Evolutionary conservation across 2,113 vertebrate genomes (phyloP), one percentile per base, ranked within the genome.

Genomic region (Pampusana beccarii): DNA sequence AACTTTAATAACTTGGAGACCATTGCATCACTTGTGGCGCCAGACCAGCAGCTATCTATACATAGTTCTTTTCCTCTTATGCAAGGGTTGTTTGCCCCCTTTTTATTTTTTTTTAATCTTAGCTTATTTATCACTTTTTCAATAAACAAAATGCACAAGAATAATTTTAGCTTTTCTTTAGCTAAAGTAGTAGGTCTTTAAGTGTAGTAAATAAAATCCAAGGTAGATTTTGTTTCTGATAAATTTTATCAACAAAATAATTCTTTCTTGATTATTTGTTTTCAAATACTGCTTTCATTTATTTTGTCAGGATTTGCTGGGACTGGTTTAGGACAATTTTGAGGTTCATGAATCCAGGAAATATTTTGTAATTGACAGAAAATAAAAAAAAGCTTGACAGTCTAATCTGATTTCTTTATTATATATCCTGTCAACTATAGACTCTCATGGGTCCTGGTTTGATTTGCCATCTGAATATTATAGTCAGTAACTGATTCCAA

Each of bases 41-140:
- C 95, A 95, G 75, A 92, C 54, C 60, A 91, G 64, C 60, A 90
- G 69, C 57, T 93, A 90, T 95, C 69, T 96, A 28, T 86, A 70
- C 25, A 13, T 73, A 20, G 73, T 88, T 82, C 38, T 73, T 90
- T 80, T 88, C 31, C 29, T 92, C 62, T 90, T 93, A 60, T 10
- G 8, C 33, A 91, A 75, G 34, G 10, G 4, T 44, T 86, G 16
- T 80, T 90, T 94, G 25, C 15, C 7, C 4, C 5, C 34, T 75
- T 60, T 56, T 67, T 56, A 28, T 71, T 84, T 77, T 67, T 80
- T 75, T 44, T 44, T 13, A 36, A 54, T 64, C 16, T 13, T 90
- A 34, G 11, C 9, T 72, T 94, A 70, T 95, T 94, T 91, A 74
- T 88, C 33, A 80, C 25, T 90, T 70, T 80, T 90, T 85, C 65